Base-by-base conservation (phyloP, 2,113 vertebrate species). In the Bujurquina vittata region DNA sequence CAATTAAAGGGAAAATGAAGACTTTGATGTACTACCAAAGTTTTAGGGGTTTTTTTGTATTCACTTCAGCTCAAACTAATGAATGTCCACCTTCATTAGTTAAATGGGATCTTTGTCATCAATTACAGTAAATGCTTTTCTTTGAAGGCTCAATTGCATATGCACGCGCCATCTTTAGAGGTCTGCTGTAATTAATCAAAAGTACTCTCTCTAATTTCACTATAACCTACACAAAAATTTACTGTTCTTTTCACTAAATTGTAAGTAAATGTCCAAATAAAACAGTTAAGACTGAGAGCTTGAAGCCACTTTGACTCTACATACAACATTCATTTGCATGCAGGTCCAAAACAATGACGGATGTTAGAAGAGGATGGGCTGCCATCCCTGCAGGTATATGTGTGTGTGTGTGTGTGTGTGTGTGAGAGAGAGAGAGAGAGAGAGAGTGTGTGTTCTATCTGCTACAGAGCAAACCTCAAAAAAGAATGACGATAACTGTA, bases 321-420 rank as follows among this genome's bases (percentile, higher is more conserved):
- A 12, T 14, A 80, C 10, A 9, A 77, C 56, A 49, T 58, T 83
- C 65, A 58, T 76, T 40, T 54, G 62, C 60, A 72, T 80, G 82
- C 29, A 61, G 23, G 20, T 60, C 57, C 67, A 69, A 52, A 61
- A 29, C 67, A 9, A 1, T n/a, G 67, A 12, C 4, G 3, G 54
- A 40, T 6, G 22, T 17, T 46, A 15, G 35, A 58, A 9, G 63
- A 55, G 31, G 22, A 72, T 20, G 61, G 76, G 33, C 77, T 78
- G 73, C 79, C 84, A 56, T 58, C 75, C 49, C 57, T 61, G 84
- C 43, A 77, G 59, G 61, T 72, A 54, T 72, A 72, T 20, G 26
- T 72, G 67, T 54, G 65, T 1, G 67, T 54, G 52, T 26, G 65
- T 72, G 65, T 1, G 65, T 52, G 52, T 26, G 65, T 72, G 65